Percentiles rank a stretch among this genome's conserved stretches.
Conservation (phyloP, 2,888 invertebrate species). For the Phyllotreta cruciferae region DNA sequence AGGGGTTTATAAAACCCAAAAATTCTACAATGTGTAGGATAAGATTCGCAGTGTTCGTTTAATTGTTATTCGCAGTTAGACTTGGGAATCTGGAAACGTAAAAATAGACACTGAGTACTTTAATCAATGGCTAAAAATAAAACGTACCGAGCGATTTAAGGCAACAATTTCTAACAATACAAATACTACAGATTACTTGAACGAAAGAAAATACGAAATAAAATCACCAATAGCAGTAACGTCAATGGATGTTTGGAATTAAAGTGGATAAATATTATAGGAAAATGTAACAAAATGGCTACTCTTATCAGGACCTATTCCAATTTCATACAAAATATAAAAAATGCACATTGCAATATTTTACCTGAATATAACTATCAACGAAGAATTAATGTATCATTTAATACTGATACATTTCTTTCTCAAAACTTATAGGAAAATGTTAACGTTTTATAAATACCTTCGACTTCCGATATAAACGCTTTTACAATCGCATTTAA, state of each 20-base stretch:
- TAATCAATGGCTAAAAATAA: constrained; percentile 8
- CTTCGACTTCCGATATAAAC: constrained; percentile 44
- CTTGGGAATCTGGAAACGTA: constrained; percentile 38
- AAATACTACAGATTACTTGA: not conserved
- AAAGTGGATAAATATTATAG: constrained; percentile 23
- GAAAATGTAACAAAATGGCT: constrained; percentile 26
- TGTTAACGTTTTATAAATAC: constrained; percentile 36
- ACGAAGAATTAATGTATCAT: constrained; percentile 38
- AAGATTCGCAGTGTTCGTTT: constrained; percentile 37
- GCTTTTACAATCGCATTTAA: constrained; percentile 46
- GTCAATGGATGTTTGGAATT: constrained; percentile 19
- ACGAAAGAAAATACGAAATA: not conserved
- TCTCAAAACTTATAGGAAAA: constrained; percentile 37
- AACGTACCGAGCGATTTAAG: constrained; percentile 1
- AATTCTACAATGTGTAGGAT: constrained; percentile 58
- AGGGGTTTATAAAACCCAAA: constrained; percentile 60
- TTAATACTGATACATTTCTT: constrained; percentile 44
- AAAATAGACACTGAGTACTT: constrained; percentile 9
- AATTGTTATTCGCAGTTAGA: constrained; percentile 40
- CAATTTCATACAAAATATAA: constrained; percentile 12
- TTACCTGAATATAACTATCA: constrained; percentile 47
- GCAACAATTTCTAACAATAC: constrained; percentile 2
- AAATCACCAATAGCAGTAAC: not conserved
- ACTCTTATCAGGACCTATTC: constrained; percentile 17
- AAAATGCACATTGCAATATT: constrained; percentile 31